phyloP scores from a whole-genome alignment of 2,888 invertebrate genomes.

The Phyllotreta cruciferae region DNA sequence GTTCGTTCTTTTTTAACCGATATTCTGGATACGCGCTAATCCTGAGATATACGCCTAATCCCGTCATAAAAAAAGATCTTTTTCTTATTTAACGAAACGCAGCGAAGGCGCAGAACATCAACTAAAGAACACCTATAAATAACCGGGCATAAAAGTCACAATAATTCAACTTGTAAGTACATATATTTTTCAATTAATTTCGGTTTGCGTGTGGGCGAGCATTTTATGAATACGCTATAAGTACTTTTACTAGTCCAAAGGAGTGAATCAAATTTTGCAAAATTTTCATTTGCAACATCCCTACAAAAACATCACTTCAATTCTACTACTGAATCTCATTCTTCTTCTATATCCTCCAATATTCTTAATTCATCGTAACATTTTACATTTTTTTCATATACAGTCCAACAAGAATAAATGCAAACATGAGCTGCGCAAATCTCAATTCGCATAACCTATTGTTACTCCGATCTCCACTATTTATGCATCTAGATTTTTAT shows the following conservation, averaged over 20 bases:
- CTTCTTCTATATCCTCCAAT: too few species aligned
- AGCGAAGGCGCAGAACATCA: conserved; percentile 13
- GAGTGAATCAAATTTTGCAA: neutral
- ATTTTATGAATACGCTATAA: conserved; percentile 2
- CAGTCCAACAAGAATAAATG: too few species aligned
- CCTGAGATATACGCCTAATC: conserved; percentile 25
- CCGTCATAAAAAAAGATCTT: conserved; percentile 27
- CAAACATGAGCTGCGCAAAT: too few species aligned
- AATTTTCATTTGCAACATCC: too few species aligned
- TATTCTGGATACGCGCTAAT: conserved; percentile 25
- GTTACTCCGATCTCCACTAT: too few species aligned
- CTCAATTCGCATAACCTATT: too few species aligned
- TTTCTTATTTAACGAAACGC: conserved; percentile 21
- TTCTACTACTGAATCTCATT: too few species aligned
- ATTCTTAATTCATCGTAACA: too few species aligned
- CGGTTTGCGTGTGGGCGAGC: conserved; percentile 20
- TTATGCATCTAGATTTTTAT: too few species aligned
- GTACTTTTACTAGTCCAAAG: neutral
- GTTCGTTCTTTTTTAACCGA: neutral
- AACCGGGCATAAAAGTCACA: conserved; percentile 26
- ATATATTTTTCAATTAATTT: conserved; percentile 29
- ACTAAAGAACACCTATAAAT: conserved; percentile 24
- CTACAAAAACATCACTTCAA: too few species aligned
- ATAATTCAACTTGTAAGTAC: conserved; percentile 28
- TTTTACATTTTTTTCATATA: too few species aligned